These are phyloP conservation scores for Danio jaintianensis DNA, from an alignment of 2,797 vertebrate species.

Conservation along the genomic window DNA sequence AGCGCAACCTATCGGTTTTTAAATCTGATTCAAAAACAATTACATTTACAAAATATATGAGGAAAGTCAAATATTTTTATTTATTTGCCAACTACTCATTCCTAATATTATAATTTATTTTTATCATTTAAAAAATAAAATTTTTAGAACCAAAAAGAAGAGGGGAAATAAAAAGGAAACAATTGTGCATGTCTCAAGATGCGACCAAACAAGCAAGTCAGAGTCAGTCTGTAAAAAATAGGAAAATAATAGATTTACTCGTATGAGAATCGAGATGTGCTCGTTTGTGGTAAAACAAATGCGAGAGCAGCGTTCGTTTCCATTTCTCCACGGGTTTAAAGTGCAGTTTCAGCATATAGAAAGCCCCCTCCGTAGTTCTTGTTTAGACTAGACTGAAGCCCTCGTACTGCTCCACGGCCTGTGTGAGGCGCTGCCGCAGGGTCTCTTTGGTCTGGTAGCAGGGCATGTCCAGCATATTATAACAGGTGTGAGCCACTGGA, in stretches of 20 bases:
- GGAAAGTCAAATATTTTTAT: background rate
- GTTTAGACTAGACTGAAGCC: conserved; percentile 93
- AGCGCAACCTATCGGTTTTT: background rate
- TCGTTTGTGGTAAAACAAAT: conserved; percentile 20
- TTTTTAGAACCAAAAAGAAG: conserved; percentile 1
- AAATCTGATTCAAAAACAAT: conserved; percentile 16
- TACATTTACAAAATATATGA: conserved; percentile 26
- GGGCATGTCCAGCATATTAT: conserved; percentile 97
- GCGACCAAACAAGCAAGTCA: conserved; percentile 22
- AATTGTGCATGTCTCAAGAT: conserved; percentile 12
- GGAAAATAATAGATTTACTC: conserved; percentile 49
- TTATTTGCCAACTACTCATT: background rate
- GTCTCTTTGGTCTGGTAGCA: conserved; percentile 94
- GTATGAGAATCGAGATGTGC: conserved; percentile 26
- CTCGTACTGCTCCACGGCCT: conserved; percentile 95
- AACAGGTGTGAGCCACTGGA: conserved; percentile 97
- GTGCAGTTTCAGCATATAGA: conserved; percentile 50
- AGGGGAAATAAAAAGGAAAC: background rate
- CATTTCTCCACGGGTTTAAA: conserved; percentile 40
- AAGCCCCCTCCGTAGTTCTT: background rate
- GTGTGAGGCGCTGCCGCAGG: conserved; percentile 85
- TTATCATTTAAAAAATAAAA: conserved; percentile 43
- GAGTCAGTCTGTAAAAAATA: conserved; percentile 39
- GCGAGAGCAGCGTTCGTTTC: conserved; percentile 31
- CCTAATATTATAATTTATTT: conserved; percentile 4